Evolutionary conservation across 2,797 vertebrate species (phyloP).

Genomic region (Naso thynnoides): DNA sequence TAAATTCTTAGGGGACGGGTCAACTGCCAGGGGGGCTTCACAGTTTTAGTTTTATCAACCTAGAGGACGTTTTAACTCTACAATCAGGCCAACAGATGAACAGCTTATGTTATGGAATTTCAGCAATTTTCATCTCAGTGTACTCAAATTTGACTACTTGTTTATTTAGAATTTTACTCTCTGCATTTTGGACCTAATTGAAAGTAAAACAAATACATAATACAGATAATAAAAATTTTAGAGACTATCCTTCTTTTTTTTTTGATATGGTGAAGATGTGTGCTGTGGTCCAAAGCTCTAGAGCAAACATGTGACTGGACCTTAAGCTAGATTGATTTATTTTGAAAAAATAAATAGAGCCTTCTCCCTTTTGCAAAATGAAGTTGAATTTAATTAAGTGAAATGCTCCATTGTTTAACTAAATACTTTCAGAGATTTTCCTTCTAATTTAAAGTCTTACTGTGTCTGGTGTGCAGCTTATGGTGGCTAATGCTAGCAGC

Average conservation of each 20-base stretch:
- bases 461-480: background rate
- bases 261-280: background rate
- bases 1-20: background rate
- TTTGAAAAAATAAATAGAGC: background rate
- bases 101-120: too few relatives aligned
- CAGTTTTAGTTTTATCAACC: too few relatives aligned
- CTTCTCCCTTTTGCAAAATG: background rate
- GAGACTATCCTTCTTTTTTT: background rate
- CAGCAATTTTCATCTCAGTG: too few relatives aligned
- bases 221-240: background rate
- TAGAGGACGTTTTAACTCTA: too few relatives aligned
- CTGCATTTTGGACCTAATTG: background rate
- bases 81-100: too few relatives aligned
- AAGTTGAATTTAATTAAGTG: background rate
- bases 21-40: background rate
- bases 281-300: background rate
- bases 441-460: background rate
- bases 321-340: background rate
- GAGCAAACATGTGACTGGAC: background rate
- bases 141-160: too few relatives aligned
- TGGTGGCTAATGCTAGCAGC: background rate
- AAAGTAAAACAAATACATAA: slow-evolving; percentile 1
- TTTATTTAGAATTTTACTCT: background rate
- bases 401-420: too few relatives aligned
- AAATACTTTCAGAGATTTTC: background rate